Evolutionary conservation across 2,797 vertebrate species (phyloP).

Genomic region (Sphaeramia orbicularis): DNA sequence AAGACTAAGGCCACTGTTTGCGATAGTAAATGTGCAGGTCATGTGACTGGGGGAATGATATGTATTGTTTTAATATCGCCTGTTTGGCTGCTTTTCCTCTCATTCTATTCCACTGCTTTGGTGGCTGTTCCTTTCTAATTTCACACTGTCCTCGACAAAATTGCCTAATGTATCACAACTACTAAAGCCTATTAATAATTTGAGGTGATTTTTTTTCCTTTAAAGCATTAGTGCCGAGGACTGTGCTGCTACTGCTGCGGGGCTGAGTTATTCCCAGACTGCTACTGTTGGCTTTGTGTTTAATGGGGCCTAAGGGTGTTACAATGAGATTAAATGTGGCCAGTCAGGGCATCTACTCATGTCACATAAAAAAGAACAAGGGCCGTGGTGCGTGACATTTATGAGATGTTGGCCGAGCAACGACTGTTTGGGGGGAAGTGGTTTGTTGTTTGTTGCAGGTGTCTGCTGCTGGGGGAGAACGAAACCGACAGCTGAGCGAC

Average conservation of each 20-base stretch:
- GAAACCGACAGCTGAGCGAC: conserved; percentile 47
- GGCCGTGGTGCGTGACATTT: conserved; percentile 69
- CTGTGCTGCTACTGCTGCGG: conserved; percentile 28
- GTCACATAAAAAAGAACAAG: conserved; percentile 81
- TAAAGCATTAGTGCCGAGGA: conserved; percentile 41
- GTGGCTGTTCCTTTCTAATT: conserved; percentile 25
- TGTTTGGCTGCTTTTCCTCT: neutral
- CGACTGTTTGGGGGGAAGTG: conserved; percentile 55
- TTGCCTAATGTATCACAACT: conserved; percentile 21
- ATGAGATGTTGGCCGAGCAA: conserved; percentile 67
- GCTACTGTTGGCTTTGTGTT: conserved; percentile 62
- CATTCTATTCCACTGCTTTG: conserved; percentile 22
- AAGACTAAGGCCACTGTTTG: neutral
- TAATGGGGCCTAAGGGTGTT: conserved; percentile 73
- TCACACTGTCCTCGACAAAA: conserved; percentile 8
- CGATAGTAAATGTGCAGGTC: neutral
- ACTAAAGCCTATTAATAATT: conserved; percentile 48
- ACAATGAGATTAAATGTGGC: conserved; percentile 77
- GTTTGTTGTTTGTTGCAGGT: conserved; percentile 65
- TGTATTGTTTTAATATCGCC: neutral
- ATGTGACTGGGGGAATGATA: neutral
- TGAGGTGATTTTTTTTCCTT: conserved; percentile 53
- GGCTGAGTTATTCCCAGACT: conserved; percentile 49
- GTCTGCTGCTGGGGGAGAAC: conserved; percentile 33
- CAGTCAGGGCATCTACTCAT: conserved; percentile 68